These are phyloP conservation scores for Buphagus erythrorhynchus DNA, from an alignment of 2,797 vertebrate species.

Conservation along the genomic window DNA sequence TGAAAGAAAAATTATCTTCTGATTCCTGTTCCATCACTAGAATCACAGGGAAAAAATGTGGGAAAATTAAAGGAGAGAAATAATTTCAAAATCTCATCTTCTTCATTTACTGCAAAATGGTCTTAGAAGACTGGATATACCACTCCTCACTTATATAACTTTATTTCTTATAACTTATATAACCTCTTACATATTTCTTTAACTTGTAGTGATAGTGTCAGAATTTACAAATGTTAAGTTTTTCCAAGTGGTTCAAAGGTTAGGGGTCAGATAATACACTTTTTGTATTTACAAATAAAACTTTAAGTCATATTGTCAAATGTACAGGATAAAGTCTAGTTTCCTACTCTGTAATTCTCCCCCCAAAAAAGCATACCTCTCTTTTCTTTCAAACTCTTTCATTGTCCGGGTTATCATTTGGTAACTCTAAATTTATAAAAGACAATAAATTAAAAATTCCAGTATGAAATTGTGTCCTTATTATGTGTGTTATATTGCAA, in stretches of 20 bases:
- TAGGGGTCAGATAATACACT: not conserved
- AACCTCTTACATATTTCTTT: not conserved
- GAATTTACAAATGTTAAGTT: not conserved
- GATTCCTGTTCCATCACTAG: not conserved
- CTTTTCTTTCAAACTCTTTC: not conserved
- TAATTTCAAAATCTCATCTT: not conserved
- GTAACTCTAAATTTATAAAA: not conserved
- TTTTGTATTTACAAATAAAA: not conserved
- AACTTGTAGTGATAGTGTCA: not conserved
- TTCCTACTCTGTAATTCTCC: not conserved
- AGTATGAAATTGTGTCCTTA: not conserved
- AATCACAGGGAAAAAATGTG: not conserved
- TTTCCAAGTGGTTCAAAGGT: not conserved
- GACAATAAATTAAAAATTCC: not conserved
- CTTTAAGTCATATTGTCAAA: not conserved
- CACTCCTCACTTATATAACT: not conserved
- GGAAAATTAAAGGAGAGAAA: not conserved
- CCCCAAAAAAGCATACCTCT: accelerated
- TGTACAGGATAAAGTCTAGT: not conserved
- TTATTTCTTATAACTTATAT: too few species aligned
- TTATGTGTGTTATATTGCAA: not conserved
- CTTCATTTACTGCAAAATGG: not conserved
- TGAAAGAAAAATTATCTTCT: not conserved
- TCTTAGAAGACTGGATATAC: not conserved
- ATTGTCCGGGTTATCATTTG: not conserved